Evolutionary conservation across 2,888 invertebrate species (phyloP).

Genomic region (Empis stercorea): DNA sequence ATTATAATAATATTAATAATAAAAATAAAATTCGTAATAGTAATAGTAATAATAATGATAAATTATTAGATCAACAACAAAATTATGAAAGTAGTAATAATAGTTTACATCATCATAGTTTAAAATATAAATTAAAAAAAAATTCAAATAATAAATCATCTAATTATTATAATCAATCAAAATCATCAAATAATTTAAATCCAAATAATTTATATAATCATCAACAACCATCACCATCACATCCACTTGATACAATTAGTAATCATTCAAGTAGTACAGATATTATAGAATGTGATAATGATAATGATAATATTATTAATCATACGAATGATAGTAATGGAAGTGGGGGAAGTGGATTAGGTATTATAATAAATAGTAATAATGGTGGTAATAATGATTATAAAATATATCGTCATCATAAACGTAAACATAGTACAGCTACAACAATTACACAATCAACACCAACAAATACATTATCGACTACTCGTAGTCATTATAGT

Average conservation of each 20-base stretch:
- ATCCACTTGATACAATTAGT: slow-evolving; percentile 1
- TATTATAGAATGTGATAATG: background rate
- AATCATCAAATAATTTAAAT: slow-evolving; percentile 11
- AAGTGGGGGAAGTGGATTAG: slow-evolving; percentile 6
- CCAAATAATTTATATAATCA: slow-evolving; percentile 7
- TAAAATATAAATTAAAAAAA: slow-evolving; percentile 25
- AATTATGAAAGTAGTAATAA: slow-evolving; percentile 18
- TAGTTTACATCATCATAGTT: slow-evolving; percentile 22
- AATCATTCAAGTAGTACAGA: background rate
- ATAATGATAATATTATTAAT: background rate
- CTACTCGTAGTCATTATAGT: slow-evolving; percentile 23
- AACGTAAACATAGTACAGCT: slow-evolving; percentile 15
- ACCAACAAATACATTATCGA: slow-evolving; percentile 12
- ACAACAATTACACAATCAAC: background rate
- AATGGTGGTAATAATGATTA: background rate
- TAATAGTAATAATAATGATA: slow-evolving; percentile 11
- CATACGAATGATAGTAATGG: background rate
- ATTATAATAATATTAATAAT: slow-evolving; percentile 7
- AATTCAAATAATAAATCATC: slow-evolving; percentile 16
- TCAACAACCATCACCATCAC: slow-evolving; percentile 8
- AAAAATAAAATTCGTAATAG: slow-evolving; percentile 11
- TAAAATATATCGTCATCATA: slow-evolving; percentile 16
- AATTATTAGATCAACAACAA: slow-evolving; percentile 24
- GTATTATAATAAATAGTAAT: slow-evolving; percentile 6
- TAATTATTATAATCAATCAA: slow-evolving; percentile 11